Percentiles rank a stretch among this genome's conserved stretches.
Evolutionary conservation across 2,113 vertebrate species (phyloP).

Genomic region (Petrocephalus zakoni): DNA sequence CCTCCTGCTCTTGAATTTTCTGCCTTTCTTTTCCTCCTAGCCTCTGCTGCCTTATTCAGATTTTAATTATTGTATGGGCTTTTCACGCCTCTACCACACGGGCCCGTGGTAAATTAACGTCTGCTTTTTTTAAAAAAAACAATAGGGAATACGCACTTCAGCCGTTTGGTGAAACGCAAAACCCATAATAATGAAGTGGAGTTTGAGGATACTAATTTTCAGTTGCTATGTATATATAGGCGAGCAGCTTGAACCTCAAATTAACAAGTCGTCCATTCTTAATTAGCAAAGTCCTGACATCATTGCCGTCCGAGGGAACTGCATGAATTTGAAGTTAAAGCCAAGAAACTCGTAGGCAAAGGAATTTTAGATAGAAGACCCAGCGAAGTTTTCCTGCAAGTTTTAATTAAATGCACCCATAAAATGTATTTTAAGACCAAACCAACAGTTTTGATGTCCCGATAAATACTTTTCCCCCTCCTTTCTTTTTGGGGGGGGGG

Average conservation of each 20-base stretch:
- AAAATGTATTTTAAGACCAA: constrained; percentile 61
- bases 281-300: constrained; percentile 39
- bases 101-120: constrained; percentile 32
- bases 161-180: constrained; percentile 20
- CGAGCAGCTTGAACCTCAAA: constrained; percentile 17
- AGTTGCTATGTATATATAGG: constrained; percentile 25
- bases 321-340: constrained; percentile 32
- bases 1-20: not conserved
- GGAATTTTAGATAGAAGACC: constrained; percentile 36
- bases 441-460: constrained; percentile 52
- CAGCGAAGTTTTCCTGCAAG: constrained; percentile 40
- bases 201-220: constrained; percentile 23
- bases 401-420: constrained; percentile 54
- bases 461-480: constrained; percentile 42
- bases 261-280: constrained; percentile 28
- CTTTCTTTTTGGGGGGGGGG: constrained; percentile 16
- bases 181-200: constrained; percentile 27
- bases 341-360: constrained; percentile 38
- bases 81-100: constrained; percentile 31
- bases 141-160: constrained; percentile 23
- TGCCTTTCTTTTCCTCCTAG: not conserved
- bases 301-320: constrained; percentile 32
- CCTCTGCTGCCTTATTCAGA: constrained; percentile 19
- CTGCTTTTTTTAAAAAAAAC: constrained; percentile 26
- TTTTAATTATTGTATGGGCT: constrained; percentile 30